Conservation (phyloP, 2,888 invertebrate species). For the Linnaemya vulpina region DNA sequence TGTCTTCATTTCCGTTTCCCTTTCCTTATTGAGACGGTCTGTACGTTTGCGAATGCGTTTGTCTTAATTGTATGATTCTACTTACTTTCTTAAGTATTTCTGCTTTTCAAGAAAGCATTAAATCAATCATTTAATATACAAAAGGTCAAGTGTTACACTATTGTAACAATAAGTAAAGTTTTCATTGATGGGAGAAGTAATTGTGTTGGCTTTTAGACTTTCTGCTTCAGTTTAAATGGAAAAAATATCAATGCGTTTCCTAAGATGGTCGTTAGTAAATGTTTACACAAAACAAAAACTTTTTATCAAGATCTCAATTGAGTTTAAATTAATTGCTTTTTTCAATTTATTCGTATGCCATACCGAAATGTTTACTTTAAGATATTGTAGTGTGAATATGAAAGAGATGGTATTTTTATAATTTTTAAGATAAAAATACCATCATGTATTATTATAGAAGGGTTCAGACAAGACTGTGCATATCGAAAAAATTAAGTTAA, state of each 20-base stretch:
- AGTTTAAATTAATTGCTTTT: not conserved
- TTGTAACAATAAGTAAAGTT: constrained; percentile 69
- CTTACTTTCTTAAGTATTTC: not conserved
- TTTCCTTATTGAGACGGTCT: not conserved
- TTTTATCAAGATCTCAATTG: not conserved
- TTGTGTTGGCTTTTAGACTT: constrained; percentile 29
- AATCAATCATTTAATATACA: constrained; percentile 80
- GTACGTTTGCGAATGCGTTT: not conserved
- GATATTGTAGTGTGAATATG: too few species aligned
- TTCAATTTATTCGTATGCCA: not conserved
- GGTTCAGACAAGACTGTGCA: too few species aligned
- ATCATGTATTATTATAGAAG: too few species aligned
- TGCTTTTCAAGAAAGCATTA: constrained; percentile 73
- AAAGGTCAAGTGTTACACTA: constrained; percentile 80
- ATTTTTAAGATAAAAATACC: too few species aligned
- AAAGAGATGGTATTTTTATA: too few species aligned
- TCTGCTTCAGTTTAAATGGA: not conserved
- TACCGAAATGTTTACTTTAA: too few species aligned
- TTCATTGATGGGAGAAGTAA: constrained; percentile 16
- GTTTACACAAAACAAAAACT: not conserved
- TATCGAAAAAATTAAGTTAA: too few species aligned
- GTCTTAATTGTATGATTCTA: not conserved
- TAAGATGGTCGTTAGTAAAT: not conserved
- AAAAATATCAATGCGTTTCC: not conserved
- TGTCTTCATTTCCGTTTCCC: constrained; percentile 56